Evolutionary conservation across 2,113 vertebrate genomes (phyloP).

Genomic region (Cyprinodon variegatus): DNA sequence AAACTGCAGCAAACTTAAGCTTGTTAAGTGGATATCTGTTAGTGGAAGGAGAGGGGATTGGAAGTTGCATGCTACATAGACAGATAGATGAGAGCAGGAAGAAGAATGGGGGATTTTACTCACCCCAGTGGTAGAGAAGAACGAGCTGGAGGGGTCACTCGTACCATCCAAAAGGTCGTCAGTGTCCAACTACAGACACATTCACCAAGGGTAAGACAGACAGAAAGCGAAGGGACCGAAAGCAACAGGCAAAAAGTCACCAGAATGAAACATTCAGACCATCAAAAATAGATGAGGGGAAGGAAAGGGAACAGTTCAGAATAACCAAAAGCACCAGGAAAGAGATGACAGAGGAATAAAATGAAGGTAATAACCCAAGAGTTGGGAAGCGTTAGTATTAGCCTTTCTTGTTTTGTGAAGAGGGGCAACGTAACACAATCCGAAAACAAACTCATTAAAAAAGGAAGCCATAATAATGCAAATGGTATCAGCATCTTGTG

Average conservation of each 20-base stretch:
- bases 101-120: constrained; percentile 78
- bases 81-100: constrained; percentile 57
- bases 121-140: constrained; percentile 91
- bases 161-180: constrained; percentile 94
- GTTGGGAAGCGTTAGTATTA: constrained; percentile 72
- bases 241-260: constrained; percentile 70
- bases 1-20: constrained; percentile 43
- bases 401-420: constrained; percentile 55
- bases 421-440: constrained; percentile 33
- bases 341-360: constrained; percentile 49
- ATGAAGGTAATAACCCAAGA: constrained; percentile 47
- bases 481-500: constrained; percentile 19
- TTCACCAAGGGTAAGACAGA: constrained; percentile 75
- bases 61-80: constrained; percentile 68
- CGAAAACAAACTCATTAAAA: constrained; percentile 54
- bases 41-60: constrained; percentile 65
- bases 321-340: constrained; percentile 53
- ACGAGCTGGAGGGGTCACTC: constrained; percentile 89
- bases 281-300: constrained; percentile 64
- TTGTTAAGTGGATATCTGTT: constrained; percentile 54
- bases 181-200: constrained; percentile 87
- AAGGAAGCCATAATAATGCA: constrained; percentile 43
- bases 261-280: constrained; percentile 68
- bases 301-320: constrained; percentile 67
- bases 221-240: constrained; percentile 72